Conservation (phyloP, 2,888 invertebrate species). For the Agonopterix heracliana region DNA sequence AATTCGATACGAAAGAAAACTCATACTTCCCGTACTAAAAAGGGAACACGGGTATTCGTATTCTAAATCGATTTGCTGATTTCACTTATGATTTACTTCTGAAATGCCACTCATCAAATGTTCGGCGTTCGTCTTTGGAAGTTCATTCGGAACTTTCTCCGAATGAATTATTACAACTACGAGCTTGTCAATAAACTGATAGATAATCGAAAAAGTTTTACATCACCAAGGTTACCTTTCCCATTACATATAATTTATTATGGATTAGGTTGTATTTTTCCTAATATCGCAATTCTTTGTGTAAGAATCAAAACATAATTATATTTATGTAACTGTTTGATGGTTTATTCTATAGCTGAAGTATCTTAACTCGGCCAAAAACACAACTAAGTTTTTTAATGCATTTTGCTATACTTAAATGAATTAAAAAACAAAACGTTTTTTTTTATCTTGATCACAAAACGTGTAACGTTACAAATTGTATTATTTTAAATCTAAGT, state of each 20-base stretch:
- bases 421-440: too few species aligned
- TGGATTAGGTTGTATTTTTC: not conserved
- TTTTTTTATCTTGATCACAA: not conserved
- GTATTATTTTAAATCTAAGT: constrained; percentile 23
- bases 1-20: too few species aligned
- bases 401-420: too few species aligned
- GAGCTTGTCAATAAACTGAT: constrained; percentile 53
- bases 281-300: not conserved
- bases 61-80: too few species aligned
- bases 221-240: constrained; percentile 31
- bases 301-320: too few species aligned
- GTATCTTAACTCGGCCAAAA: too few species aligned
- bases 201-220: constrained; percentile 59
- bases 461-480: constrained; percentile 38
- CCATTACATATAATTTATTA: constrained; percentile 21
- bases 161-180: constrained; percentile 58
- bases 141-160: constrained; percentile 50
- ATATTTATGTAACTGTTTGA: too few species aligned
- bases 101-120: constrained; percentile 37
- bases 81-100: not conserved
- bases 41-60: too few species aligned
- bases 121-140: constrained; percentile 44
- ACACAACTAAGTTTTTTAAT: too few species aligned
- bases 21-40: too few species aligned
- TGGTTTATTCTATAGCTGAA: too few species aligned